These are phyloP conservation scores for Calypte anna DNA, from an alignment of 2,113 vertebrate genomes.

Conservation along the genomic window DNA sequence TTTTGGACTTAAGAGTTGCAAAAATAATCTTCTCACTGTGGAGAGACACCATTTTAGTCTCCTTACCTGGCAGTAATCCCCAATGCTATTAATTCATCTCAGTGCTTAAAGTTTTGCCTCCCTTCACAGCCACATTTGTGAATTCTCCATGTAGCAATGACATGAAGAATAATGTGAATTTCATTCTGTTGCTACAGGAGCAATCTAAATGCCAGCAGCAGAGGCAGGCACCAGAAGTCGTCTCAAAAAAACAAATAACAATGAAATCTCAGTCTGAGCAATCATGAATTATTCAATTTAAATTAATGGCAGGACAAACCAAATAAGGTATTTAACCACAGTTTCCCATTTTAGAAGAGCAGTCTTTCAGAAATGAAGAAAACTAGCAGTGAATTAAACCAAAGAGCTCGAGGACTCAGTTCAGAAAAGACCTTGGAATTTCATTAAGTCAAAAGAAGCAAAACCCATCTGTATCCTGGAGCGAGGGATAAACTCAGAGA, in stretches of 20 bases:
- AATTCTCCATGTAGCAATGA: background rate
- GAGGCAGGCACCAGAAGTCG: background rate
- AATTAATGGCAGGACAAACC: constrained; percentile 5
- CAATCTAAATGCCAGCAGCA: constrained; percentile 16
- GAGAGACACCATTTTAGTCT: constrained; percentile 4
- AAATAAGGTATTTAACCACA: background rate
- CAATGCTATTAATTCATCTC: background rate
- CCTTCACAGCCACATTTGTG: background rate
- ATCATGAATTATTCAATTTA: constrained; percentile 23
- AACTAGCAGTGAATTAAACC: background rate
- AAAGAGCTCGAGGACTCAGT: background rate
- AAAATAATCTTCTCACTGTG: background rate
- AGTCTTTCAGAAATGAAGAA: background rate
- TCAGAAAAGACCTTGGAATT: background rate
- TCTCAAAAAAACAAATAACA: background rate
- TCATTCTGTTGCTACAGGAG: background rate
- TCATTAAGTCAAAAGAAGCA: background rate
- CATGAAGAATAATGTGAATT: background rate
- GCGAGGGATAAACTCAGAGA: background rate
- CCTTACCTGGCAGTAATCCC: background rate
- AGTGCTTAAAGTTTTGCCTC: background rate
- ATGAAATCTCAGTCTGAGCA: background rate
- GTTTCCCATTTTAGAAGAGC: background rate
- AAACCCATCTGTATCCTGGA: background rate
- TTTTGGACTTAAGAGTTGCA: background rate